A percentile compares a stretch with the other conserved stretches of the same genome.
Conservation (phyloP, 1,140 invertebrate genomes). For the Samia ricini region DNA sequence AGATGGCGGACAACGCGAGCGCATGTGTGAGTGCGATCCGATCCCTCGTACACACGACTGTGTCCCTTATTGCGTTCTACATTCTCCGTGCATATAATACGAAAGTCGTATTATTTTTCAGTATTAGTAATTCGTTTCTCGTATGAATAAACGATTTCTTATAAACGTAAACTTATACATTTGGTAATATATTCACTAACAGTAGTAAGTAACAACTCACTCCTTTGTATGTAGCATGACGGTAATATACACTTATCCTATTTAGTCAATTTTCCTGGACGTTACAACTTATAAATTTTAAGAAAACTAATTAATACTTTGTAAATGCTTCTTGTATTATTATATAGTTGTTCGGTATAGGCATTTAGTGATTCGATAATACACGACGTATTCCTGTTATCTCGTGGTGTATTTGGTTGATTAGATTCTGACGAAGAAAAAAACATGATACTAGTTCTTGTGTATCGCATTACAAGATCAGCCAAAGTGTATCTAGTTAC, state of each 20-base stretch:
- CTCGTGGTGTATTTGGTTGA: too few species aligned
- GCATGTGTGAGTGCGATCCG: constrained; percentile 53
- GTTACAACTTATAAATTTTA: background rate
- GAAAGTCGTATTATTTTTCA: constrained; percentile 1
- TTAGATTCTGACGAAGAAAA: too few species aligned
- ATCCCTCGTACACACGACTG: constrained; percentile 35
- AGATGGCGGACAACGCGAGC: constrained; percentile 50
- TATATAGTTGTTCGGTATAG: background rate
- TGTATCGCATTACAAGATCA: background rate
- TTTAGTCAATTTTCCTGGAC: background rate
- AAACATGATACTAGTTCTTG: background rate
- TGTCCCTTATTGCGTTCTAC: constrained; percentile 17
- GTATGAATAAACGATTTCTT: background rate
- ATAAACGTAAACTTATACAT: background rate
- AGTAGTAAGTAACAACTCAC: background rate
- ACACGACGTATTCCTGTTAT: too few species aligned
- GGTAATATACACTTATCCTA: background rate
- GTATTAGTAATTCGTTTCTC: background rate
- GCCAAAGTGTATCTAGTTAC: background rate
- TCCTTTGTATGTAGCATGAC: background rate
- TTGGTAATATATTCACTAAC: background rate
- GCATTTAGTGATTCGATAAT: too few species aligned
- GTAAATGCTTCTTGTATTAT: background rate
- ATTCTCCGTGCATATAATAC: background rate
- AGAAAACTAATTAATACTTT: background rate